Percentiles rank a stretch among this genome's conserved stretches.
phyloP scores from a whole-genome alignment of 2,888 invertebrate genomes.

The Saturnia pavonia region DNA sequence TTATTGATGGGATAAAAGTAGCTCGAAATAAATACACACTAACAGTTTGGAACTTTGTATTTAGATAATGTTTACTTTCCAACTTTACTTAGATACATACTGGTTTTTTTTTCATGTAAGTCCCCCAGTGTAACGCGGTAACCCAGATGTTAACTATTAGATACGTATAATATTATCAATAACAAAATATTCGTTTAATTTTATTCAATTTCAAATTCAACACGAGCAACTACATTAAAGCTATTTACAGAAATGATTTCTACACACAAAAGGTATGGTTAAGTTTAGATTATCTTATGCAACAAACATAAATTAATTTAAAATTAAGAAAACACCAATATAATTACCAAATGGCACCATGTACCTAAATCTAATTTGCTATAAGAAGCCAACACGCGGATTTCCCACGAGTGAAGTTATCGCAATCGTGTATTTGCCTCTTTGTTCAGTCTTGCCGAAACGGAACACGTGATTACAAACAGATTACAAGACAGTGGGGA shows the following conservation, averaged over 20 bases:
- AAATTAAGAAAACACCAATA: constrained; percentile 19
- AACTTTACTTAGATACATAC: too few species aligned
- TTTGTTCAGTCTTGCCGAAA: constrained; percentile 37
- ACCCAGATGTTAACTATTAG: too few species aligned
- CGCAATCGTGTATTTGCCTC: constrained; percentile 42
- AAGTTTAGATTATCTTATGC: not conserved
- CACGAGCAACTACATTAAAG: not conserved
- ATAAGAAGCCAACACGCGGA: constrained; percentile 48
- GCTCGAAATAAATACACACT: too few species aligned
- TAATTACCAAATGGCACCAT: constrained; percentile 20
- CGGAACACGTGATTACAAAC: constrained; percentile 38
- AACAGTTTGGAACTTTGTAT: too few species aligned
- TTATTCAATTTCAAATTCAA: not conserved
- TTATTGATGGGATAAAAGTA: too few species aligned
- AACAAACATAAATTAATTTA: constrained; percentile 13
- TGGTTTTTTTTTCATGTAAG: too few species aligned
- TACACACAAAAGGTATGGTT: not conserved
- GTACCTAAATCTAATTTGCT: constrained; percentile 46
- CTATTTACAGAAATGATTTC: not conserved
- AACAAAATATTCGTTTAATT: not conserved
- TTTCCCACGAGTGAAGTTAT: constrained; percentile 64
- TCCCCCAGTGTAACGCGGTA: too few species aligned
- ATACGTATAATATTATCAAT: too few species aligned
- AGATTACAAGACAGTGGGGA: constrained; percentile 21
- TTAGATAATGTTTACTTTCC: too few species aligned